A percentile compares a stretch with the other conserved stretches of the same genome.
Conservation (phyloP, 2,113 vertebrate genomes). For the Boulengeromyrus knoepffleri region DNA sequence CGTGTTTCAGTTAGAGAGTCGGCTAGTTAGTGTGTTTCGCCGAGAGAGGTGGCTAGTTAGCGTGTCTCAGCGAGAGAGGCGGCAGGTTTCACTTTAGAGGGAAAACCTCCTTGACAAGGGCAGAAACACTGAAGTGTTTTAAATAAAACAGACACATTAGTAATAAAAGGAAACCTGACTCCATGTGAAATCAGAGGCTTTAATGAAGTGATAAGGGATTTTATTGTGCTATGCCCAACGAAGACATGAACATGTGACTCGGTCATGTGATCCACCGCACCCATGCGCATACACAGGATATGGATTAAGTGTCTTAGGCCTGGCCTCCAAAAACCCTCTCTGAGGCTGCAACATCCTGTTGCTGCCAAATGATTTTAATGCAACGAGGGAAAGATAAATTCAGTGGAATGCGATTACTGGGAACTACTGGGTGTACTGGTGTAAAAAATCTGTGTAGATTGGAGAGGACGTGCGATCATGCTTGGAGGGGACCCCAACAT, state of each 20-base stretch:
- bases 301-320: not conserved
- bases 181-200: not conserved
- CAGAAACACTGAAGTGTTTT: not conserved
- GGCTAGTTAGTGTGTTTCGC: not conserved
- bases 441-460: not conserved
- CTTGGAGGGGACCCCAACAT: not conserved
- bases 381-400: not conserved
- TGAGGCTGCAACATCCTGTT: not conserved
- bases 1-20: accelerated
- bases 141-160: not conserved
- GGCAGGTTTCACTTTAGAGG: not conserved
- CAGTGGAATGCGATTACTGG: not conserved
- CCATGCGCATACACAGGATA: not conserved
- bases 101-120: not conserved
- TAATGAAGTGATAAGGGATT: not conserved
- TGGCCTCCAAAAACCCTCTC: not conserved
- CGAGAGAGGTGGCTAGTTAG: not conserved
- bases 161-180: too few relatives aligned
- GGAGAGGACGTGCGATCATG: not conserved
- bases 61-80: not conserved
- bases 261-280: not conserved
- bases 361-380: not conserved
- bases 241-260: not conserved
- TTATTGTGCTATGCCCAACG: not conserved
- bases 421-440: not conserved